Percentiles rank a stretch among this genome's conserved stretches.
Evolutionary conservation across 2,797 vertebrate genomes (phyloP).

Genomic region (Chaetodon trifasciatus): DNA sequence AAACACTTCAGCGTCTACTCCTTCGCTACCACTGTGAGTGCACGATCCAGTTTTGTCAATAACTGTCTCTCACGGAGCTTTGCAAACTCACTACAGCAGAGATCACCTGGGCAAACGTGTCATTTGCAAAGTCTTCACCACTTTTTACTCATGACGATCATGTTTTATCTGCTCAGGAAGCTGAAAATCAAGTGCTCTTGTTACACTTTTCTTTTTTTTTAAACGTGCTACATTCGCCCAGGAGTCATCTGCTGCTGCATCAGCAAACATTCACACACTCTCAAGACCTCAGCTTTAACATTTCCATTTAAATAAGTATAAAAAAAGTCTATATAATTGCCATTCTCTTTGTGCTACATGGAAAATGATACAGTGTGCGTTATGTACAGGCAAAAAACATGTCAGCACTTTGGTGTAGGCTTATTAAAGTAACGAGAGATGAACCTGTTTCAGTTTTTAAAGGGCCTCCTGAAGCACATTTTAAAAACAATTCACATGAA

Average conservation of each 20-base stretch:
- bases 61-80: constrained; percentile 24
- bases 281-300: constrained; percentile 45
- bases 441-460: constrained; percentile 35
- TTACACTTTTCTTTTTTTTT: not conserved
- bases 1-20: constrained; percentile 25
- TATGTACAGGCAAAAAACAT: constrained; percentile 73
- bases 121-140: not conserved
- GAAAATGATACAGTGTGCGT: constrained; percentile 71
- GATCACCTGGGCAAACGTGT: constrained; percentile 10
- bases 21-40: constrained; percentile 2
- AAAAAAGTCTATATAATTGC: constrained; percentile 65
- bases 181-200: not conserved
- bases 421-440: constrained; percentile 58
- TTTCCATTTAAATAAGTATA: constrained; percentile 64
- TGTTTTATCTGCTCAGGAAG: not conserved
- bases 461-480: constrained; percentile 40
- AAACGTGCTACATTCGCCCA: constrained; percentile 2
- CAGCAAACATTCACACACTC: constrained; percentile 47
- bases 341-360: constrained; percentile 58
- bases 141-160: not conserved
- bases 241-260: constrained; percentile 26
- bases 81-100: constrained; percentile 19
- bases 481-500: constrained; percentile 35
- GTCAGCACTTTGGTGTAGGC: constrained; percentile 83
- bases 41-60: constrained; percentile 7